Base-by-base conservation (phyloP, 2,888 invertebrate species). In the Podotricha telesiphe region DNA sequence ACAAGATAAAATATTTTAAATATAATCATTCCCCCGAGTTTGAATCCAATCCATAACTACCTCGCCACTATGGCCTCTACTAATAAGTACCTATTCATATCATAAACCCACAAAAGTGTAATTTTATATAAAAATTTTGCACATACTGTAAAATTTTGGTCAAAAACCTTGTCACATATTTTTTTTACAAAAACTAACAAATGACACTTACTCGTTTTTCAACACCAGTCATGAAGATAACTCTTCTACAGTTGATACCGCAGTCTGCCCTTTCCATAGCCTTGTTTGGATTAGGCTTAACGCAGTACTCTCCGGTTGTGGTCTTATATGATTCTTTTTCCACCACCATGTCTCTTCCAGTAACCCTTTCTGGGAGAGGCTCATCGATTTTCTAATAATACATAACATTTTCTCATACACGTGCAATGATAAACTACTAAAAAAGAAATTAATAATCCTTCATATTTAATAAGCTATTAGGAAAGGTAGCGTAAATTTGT, bases 281-380 rank as follows among this genome's bases (percentile, higher is more conserved):
- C 67, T 92, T 92, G 73, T 92, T 92, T 1, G 91, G 91, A 71
- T 93, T 93, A 0, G 92, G 90, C 50, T 92, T 91, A 6, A 90
- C 88, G 71, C 90, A 85, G 74, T 91, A 93, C 68, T 87, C 91
- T 0, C 91, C 89, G 0, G 85, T 82, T 0, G 92, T 91, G 0
- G 92, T 92, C 69, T 79, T 85, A 74, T 88, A 91, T 0, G 88
- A 87, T 69, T 92, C 92, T 72, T 89, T 87, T 56, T 85, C 89
- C 0, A 90, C 87, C 28, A 91, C 89, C 91, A 89, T 91, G 71
- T 92, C 91, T 0, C 92, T 83, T 0, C 91, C 91, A 1, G 83
- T 84, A 1, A 91, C 82, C 0, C 87, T 79, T 8, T 80, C 83
- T 0, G 93, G 92, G 0, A 93, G 75, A 0, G 91, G 88, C 0